Conservation (phyloP, 2,888 invertebrate species). For the Coenonympha arcania region DNA sequence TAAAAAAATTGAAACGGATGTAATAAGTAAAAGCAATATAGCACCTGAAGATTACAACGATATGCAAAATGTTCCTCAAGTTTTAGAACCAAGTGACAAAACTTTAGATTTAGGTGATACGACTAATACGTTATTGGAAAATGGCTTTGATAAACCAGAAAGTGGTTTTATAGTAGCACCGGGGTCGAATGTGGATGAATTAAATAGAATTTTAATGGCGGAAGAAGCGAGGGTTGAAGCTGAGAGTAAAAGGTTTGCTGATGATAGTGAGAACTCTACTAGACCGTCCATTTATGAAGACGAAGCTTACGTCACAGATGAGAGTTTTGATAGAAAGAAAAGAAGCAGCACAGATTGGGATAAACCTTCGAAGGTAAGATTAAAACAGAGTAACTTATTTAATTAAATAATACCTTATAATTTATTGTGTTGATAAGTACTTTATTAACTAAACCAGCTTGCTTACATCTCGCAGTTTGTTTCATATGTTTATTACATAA, state of each 20-base stretch:
- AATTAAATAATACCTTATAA: no score
- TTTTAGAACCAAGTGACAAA: constrained; percentile 14
- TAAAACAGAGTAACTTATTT: no score
- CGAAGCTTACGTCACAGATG: constrained; percentile 21
- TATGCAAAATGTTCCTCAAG: constrained; percentile 12
- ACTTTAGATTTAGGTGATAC: constrained; percentile 13
- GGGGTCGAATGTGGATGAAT: constrained; percentile 27
- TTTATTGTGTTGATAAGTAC: no score
- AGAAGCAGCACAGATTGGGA: constrained; percentile 55
- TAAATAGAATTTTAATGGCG: constrained; percentile 24
- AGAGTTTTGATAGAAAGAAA: constrained; percentile 40
- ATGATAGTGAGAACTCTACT: constrained; percentile 12
- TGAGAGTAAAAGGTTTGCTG: constrained; percentile 31
- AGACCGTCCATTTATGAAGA: constrained; percentile 1
- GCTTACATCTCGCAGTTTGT: no score
- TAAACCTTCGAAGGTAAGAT: constrained; percentile 44
- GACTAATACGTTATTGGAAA: constrained; percentile 19
- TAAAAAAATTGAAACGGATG: constrained; percentile 12
- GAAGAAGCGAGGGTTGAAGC: constrained; percentile 35
- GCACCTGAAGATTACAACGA: constrained; percentile 18
- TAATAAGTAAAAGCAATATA: constrained; percentile 18
- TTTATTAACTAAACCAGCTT: no score
- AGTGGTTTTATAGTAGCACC: constrained; percentile 31
- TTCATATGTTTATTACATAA: no score
- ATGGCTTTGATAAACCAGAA: constrained; percentile 16